These are phyloP conservation scores for Solea senegalensis DNA, from an alignment of 2,113 vertebrate genomes.

Conservation along the genomic window DNA sequence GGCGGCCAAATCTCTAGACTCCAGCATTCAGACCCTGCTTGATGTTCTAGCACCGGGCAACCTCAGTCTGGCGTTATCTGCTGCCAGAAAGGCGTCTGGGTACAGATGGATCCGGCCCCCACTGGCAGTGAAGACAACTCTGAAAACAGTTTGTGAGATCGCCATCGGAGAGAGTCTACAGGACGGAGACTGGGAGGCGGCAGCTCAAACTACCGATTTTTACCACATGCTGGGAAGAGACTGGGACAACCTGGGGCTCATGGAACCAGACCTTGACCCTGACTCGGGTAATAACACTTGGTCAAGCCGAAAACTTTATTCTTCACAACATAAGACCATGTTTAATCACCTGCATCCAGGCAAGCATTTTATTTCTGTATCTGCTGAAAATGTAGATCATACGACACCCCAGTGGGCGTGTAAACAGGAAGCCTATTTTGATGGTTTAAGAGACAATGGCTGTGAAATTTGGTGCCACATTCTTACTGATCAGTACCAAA, in stretches of 20 bases:
- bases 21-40: conserved; percentile 34
- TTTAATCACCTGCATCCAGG: too few relatives aligned
- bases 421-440: too few relatives aligned
- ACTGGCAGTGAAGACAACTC: conserved; percentile 32
- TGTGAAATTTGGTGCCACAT: too few relatives aligned
- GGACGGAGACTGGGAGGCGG: conserved; percentile 63
- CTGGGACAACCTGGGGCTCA: conserved; percentile 50
- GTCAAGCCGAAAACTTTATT: not conserved
- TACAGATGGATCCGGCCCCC: conserved; percentile 59
- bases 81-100: conserved; percentile 42
- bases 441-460: too few relatives aligned
- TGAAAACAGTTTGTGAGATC: conserved; percentile 61
- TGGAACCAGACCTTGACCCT: conserved; percentile 10
- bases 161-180: conserved; percentile 57
- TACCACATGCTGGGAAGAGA: conserved; percentile 61
- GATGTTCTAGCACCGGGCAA: conserved; percentile 46
- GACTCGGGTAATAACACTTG: conserved; percentile 21
- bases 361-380: too few relatives aligned
- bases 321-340: not conserved
- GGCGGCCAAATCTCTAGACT: conserved; percentile 57
- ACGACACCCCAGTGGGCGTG: too few relatives aligned
- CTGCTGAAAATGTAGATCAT: too few relatives aligned
- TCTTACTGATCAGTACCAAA: too few relatives aligned
- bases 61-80: conserved; percentile 45
- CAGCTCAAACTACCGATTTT: conserved; percentile 60